These are phyloP conservation scores for Phymatocera aterrima DNA, from an alignment of 2,888 invertebrate species.

Conservation along the genomic window DNA sequence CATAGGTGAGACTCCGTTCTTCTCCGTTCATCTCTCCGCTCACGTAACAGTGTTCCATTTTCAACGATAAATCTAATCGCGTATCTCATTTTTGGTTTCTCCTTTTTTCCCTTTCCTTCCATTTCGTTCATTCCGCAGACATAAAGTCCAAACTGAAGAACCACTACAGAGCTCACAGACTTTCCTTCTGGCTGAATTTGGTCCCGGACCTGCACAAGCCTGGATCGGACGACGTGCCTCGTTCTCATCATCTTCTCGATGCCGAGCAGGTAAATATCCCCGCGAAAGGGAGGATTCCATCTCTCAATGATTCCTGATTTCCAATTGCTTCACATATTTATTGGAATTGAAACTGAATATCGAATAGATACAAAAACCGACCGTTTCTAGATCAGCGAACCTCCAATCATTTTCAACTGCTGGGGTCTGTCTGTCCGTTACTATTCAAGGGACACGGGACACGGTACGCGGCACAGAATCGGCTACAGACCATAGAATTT, in stretches of 20 bases:
- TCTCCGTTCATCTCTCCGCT: too few relatives aligned
- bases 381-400: too few relatives aligned
- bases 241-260: conserved; percentile 89
- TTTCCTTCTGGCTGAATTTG: conserved; percentile 96
- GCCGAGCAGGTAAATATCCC: conserved; percentile 78
- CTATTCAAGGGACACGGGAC: too few relatives aligned
- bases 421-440: too few relatives aligned
- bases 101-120: neutral
- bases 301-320: too few relatives aligned
- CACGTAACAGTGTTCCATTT: too few relatives aligned
- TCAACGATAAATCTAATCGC: too few relatives aligned
- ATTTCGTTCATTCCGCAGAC: conserved; percentile 78
- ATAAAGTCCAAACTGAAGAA: conserved; percentile 93
- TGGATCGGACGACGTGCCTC: conserved; percentile 90
- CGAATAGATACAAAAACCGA: too few relatives aligned
- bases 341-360: too few relatives aligned
- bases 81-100: neutral
- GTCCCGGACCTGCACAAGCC: conserved; percentile 94
- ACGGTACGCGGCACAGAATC: neutral
- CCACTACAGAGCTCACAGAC: conserved; percentile 94
- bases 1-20: conserved; percentile 81
- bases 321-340: too few relatives aligned
- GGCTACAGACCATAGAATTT: neutral
- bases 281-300: neutral
- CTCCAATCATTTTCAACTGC: too few relatives aligned